phyloP scores from a whole-genome alignment of 2,113 vertebrate genomes.

The Anas platyrhynchos region DNA sequence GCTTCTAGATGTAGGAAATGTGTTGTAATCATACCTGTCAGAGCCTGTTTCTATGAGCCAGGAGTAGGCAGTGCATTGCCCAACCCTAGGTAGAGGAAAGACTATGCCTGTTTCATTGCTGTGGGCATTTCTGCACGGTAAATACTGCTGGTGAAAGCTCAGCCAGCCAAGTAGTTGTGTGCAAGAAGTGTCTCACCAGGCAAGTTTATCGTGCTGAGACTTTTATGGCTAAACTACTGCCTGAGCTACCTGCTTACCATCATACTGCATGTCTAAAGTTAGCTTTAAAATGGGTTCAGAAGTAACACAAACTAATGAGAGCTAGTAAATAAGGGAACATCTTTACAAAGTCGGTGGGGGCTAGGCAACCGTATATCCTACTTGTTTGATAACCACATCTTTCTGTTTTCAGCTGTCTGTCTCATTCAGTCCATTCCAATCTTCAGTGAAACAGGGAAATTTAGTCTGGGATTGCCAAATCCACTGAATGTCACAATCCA shows the following conservation, averaged over 20 bases:
- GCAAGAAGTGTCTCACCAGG: neutral
- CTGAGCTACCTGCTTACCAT: neutral
- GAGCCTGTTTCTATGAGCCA: neutral
- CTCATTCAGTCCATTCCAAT: conserved; percentile 91
- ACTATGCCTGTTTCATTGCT: neutral
- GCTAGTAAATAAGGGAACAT: neutral
- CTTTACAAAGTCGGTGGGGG: neutral
- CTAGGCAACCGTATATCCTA: neutral
- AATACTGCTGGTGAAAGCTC: neutral
- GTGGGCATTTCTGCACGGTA: neutral
- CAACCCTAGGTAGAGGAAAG: neutral
- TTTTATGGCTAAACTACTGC: neutral
- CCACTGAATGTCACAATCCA: conserved; percentile 83
- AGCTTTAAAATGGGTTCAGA: neutral
- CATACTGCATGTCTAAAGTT: neutral
- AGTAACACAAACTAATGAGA: neutral
- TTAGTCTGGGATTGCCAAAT: conserved; percentile 87
- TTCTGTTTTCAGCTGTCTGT: conserved; percentile 82
- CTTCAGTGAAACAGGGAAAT: conserved; percentile 87
- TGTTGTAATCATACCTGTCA: neutral
- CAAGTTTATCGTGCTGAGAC: neutral
- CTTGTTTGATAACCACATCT: neutral
- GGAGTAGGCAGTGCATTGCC: conserved; percentile 9
- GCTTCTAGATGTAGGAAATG: neutral
- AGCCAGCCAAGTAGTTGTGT: neutral